phyloP scores from a whole-genome alignment of 2,888 invertebrate genomes.

The Thecocarcelia acutangulata region DNA sequence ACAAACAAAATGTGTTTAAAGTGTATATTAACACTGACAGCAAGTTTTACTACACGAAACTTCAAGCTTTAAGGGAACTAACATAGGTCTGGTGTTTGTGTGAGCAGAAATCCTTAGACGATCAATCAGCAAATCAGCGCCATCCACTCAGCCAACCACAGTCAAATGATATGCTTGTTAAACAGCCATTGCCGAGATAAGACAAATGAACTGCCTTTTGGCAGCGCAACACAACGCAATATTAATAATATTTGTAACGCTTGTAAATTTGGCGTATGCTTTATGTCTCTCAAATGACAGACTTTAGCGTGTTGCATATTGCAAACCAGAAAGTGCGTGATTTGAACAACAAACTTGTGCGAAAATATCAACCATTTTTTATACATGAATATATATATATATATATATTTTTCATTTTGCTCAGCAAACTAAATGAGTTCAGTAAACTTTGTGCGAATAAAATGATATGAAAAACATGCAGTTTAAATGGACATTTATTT shows the following conservation, averaged over 20 bases:
- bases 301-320: constrained; percentile 11
- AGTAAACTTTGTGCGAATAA: constrained; percentile 48
- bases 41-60: neutral
- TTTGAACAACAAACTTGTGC: constrained; percentile 58
- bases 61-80: too few relatives aligned
- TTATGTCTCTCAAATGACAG: neutral
- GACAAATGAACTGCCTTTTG: too few relatives aligned
- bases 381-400: neutral
- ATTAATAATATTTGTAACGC: too few relatives aligned
- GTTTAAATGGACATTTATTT: constrained; percentile 33
- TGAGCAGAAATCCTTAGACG: too few relatives aligned
- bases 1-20: neutral
- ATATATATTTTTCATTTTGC: neutral
- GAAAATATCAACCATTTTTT: constrained; percentile 37
- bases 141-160: too few relatives aligned
- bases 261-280: too few relatives aligned
- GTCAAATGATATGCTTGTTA: too few relatives aligned
- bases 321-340: constrained; percentile 56
- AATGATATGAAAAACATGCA: constrained; percentile 12
- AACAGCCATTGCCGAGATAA: too few relatives aligned
- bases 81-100: too few relatives aligned
- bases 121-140: too few relatives aligned
- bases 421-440: constrained; percentile 45
- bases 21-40: neutral
- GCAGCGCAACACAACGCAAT: too few relatives aligned